phyloP scores from a whole-genome alignment of 2,113 vertebrate genomes.

The Myiozetetes cayanensis region DNA sequence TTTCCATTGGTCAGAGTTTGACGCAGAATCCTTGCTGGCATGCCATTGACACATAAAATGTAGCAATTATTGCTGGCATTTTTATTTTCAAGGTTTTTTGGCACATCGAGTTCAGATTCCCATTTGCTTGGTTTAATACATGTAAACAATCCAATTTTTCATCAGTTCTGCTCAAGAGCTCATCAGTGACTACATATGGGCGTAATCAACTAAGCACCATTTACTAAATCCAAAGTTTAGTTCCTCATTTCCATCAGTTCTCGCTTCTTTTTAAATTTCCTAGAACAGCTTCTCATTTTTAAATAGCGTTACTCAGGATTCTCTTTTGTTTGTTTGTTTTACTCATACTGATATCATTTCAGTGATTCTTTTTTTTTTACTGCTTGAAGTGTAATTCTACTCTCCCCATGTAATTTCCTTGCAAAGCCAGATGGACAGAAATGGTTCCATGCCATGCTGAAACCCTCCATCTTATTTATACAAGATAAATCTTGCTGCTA shows the following conservation, averaged over 20 bases:
- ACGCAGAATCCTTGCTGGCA: conserved; percentile 17
- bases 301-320: neutral
- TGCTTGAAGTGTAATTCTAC: neutral
- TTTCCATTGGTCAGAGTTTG: conserved; percentile 31
- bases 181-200: conserved; percentile 46
- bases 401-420: neutral
- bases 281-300: neutral
- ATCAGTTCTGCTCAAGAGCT: conserved; percentile 55
- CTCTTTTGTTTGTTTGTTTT: conserved; percentile 36
- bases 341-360: neutral
- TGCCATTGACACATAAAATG: conserved; percentile 26
- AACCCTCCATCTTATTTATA: neutral
- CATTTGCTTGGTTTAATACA: conserved; percentile 43
- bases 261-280: conserved; percentile 3
- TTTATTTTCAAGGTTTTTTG: conserved; percentile 47
- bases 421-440: neutral
- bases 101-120: conserved; percentile 2
- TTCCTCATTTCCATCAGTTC: conserved; percentile 17
- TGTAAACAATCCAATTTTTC: conserved; percentile 64
- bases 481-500: neutral
- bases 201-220: conserved; percentile 55
- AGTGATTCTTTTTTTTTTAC: neutral
- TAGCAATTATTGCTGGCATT: conserved; percentile 25
- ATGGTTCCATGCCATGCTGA: neutral
- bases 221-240: conserved; percentile 31